phyloP scores from a whole-genome alignment of 2,888 invertebrate species.

The Cyrtodaria siliqua region DNA sequence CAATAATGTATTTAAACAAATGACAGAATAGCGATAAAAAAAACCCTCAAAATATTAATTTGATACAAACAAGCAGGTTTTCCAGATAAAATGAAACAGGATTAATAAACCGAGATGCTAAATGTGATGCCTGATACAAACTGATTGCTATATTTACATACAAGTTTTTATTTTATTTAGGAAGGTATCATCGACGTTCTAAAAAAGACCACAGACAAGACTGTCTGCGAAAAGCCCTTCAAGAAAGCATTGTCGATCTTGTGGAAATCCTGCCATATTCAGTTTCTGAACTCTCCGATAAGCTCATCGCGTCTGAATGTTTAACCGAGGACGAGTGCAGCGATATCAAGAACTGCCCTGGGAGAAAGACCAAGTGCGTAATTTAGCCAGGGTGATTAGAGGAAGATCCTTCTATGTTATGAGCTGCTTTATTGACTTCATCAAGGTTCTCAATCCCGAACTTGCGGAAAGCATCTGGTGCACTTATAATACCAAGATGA shows the following conservation, averaged over 20 bases:
- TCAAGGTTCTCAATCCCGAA: not conserved
- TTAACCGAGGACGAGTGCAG: slow-evolving; percentile 4
- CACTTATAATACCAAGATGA: not conserved
- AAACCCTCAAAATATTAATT: too few relatives aligned
- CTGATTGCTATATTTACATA: too few relatives aligned
- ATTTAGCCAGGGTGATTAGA: not conserved
- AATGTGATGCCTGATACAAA: too few relatives aligned
- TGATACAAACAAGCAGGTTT: too few relatives aligned
- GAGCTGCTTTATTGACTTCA: not conserved
- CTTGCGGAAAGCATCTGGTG: not conserved
- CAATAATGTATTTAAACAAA: too few relatives aligned
- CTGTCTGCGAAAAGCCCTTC: not conserved
- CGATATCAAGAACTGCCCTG: not conserved
- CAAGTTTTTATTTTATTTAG: too few relatives aligned
- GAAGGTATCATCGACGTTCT: too few relatives aligned
- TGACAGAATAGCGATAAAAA: too few relatives aligned
- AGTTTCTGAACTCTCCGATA: not conserved
- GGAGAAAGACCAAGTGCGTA: not conserved
- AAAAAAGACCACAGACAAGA: not conserved
- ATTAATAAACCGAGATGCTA: too few relatives aligned
- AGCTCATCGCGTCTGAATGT: not conserved
- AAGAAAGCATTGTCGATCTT: not conserved
- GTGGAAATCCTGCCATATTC: not conserved
- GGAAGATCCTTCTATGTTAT: not conserved
- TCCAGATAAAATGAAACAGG: too few relatives aligned